These are phyloP conservation scores for Drosophila nikananu DNA, from an alignment of 1,140 invertebrate species.

Conservation along the genomic window DNA sequence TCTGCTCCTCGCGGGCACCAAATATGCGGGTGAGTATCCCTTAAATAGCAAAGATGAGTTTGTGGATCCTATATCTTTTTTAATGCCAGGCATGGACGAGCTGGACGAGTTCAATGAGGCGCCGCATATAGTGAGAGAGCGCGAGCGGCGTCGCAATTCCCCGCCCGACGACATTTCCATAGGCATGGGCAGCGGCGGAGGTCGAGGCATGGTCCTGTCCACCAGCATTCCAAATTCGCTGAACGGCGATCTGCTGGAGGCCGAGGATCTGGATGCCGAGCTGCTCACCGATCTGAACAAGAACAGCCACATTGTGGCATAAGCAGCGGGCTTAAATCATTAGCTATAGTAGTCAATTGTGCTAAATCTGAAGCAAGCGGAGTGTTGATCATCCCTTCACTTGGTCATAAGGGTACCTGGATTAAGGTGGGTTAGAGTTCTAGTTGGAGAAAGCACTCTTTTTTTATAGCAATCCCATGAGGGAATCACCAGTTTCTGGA, in stretches of 20 bases:
- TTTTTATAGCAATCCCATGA: background rate
- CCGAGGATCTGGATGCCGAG: slow-evolving; percentile 76
- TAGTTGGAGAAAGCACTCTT: background rate
- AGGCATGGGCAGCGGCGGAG: slow-evolving; percentile 36
- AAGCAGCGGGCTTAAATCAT: slow-evolving; percentile 71
- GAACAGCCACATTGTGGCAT: slow-evolving; percentile 84
- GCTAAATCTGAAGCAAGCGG: slow-evolving; percentile 59
- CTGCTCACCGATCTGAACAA: slow-evolving; percentile 84
- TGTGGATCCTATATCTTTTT: background rate
- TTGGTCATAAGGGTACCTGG: slow-evolving; percentile 10
- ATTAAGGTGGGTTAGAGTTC: slow-evolving; percentile 2
- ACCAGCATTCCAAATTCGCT: slow-evolving; percentile 75
- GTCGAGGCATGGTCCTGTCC: slow-evolving; percentile 71
- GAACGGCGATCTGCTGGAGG: slow-evolving; percentile 80
- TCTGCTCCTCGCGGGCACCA: slow-evolving; percentile 91
- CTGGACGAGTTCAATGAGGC: slow-evolving; percentile 96
- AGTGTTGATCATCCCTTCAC: slow-evolving; percentile 59
- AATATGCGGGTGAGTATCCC: slow-evolving; percentile 86
- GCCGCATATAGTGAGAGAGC: slow-evolving; percentile 88
- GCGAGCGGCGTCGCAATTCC: slow-evolving; percentile 76
- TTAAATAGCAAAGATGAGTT: background rate
- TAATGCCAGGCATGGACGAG: slow-evolving; percentile 89
- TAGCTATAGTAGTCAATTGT: slow-evolving; percentile 74
- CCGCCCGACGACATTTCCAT: slow-evolving; percentile 72
- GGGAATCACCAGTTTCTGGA: background rate